These are phyloP conservation scores for Clunio marinus DNA, from an alignment of 2,888 invertebrate genomes.

Conservation along the genomic window DNA sequence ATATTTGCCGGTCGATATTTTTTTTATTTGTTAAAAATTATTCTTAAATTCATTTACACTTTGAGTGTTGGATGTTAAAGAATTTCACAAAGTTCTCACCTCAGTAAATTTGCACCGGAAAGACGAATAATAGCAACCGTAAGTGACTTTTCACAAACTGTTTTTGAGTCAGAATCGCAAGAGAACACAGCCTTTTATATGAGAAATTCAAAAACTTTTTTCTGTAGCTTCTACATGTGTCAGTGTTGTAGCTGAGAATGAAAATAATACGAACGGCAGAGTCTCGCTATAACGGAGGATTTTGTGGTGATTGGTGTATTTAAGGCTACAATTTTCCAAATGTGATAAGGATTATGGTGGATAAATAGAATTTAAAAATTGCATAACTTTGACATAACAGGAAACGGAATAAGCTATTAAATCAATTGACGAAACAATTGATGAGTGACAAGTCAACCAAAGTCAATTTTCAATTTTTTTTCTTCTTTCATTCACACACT, in stretches of 20 bases:
- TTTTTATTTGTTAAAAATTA: neutral
- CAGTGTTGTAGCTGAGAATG: neutral
- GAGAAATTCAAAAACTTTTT: conserved; percentile 27
- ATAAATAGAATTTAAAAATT: too few relatives aligned
- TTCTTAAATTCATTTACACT: too few relatives aligned
- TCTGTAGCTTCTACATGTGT: neutral
- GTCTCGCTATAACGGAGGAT: neutral
- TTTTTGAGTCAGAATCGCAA: conserved; percentile 37
- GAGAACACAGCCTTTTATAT: conserved; percentile 38
- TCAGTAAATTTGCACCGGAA: conserved; percentile 30
- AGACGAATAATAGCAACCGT: conserved; percentile 30
- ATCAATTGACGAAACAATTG: too few relatives aligned
- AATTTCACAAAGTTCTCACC: conserved; percentile 16
- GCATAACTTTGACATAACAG: too few relatives aligned
- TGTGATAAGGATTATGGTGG: too few relatives aligned
- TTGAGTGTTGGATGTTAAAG: neutral
- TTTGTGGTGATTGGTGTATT: too few relatives aligned
- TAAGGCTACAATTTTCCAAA: too few relatives aligned
- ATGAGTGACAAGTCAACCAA: too few relatives aligned
- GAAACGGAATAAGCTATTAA: too few relatives aligned
- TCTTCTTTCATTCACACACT: too few relatives aligned
- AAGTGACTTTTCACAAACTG: conserved; percentile 39
- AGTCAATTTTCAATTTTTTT: too few relatives aligned
- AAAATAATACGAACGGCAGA: neutral
- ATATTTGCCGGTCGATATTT: neutral